Evolutionary conservation across 2,888 invertebrate genomes (phyloP), one percentile per base, ranked within the genome.

Genomic region (Agrotis ipsilon): DNA sequence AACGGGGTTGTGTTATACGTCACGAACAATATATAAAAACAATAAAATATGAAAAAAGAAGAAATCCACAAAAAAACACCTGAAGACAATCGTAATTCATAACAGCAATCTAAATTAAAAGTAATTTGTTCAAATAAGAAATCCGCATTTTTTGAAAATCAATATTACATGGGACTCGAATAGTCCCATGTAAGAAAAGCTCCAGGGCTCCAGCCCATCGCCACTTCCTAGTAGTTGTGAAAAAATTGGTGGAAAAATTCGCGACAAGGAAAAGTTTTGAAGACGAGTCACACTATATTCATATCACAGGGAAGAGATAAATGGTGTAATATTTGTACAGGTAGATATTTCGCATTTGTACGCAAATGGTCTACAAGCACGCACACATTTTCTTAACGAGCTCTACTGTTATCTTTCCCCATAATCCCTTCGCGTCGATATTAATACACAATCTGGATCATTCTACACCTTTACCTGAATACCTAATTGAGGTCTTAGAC

Each of bases 381-480:
- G 78, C 71, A 82, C 82, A 66, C 60, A 54, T 51, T 73, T 71
- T 62, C 73, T 71, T 77, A 80, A 79, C 78, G 60, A 77, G 72
- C 65, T 66, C 65, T 27, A 75, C 78, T 83, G 82, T 80, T 80
- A 80, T 76, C 81, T 72, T 82, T 87, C 83, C 71, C 81, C 74
- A 80, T 86, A 89, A 91, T 87, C 81, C 85, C 72, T 74, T 75
- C 82, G 85, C 81, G 81, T 83, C 83, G 86, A 89, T 89, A 91
- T 92, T 92, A 91, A 91, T 91, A 94, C 89, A 90, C 89, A 91
- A 93, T 94, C 92, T 88, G 89, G 91, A 93, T 94, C 93, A 94
- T 90, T 90, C 92, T 86, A 89, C 89, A 91, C 91, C 92, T 93
- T 91, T 89, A 92, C 92, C 91, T 93, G 95, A 91, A 95, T 95